These are phyloP conservation scores for Chunga burmeisteri DNA, from an alignment of 2,113 vertebrate species.

Conservation along the genomic window DNA sequence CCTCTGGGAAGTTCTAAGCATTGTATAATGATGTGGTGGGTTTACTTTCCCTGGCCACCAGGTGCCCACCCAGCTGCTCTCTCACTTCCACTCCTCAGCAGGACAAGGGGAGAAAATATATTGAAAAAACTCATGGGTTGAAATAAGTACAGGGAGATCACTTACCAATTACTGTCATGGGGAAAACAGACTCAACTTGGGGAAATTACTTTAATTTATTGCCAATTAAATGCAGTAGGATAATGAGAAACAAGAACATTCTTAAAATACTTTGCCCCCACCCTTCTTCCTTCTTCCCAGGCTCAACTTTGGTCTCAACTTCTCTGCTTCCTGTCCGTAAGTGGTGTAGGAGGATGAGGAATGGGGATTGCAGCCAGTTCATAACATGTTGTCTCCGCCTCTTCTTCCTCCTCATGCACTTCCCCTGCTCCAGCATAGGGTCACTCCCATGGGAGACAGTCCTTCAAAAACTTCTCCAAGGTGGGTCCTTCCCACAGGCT, in stretches of 20 bases:
- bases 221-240: not conserved
- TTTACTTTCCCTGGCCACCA: not conserved
- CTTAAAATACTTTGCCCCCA: not conserved
- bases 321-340: not conserved
- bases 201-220: not conserved
- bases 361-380: not conserved
- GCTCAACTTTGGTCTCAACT: not conserved
- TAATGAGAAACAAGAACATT: not conserved
- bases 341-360: rapidly evolving
- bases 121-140: not conserved
- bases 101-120: not conserved
- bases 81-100: not conserved
- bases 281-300: not conserved
- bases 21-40: not conserved
- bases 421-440: not conserved
- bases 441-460: not conserved
- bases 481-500: not conserved
- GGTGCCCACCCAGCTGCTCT: not conserved
- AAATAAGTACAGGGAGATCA: not conserved
- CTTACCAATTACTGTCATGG: not conserved
- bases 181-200: not conserved
- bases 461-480: not conserved
- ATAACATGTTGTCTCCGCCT: rapidly evolving
- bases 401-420: not conserved
- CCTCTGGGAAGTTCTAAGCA: not conserved